phyloP scores from a whole-genome alignment of 2,113 vertebrate genomes.

The Gallinago paraguaiae region DNA sequence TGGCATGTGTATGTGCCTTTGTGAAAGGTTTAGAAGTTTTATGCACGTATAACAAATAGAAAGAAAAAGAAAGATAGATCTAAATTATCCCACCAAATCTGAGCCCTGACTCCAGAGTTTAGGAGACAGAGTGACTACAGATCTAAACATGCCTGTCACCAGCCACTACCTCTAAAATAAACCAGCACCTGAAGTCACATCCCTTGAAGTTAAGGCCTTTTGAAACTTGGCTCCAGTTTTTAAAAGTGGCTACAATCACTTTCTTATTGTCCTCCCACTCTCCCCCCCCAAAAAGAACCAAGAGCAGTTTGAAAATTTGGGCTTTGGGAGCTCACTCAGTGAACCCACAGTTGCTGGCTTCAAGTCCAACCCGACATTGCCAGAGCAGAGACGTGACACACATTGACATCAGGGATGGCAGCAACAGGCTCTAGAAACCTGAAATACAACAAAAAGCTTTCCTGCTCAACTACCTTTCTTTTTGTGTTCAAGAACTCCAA shows the following conservation, averaged over 20 bases:
- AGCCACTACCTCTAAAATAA: neutral
- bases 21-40: neutral
- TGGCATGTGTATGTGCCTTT: neutral
- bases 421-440: neutral
- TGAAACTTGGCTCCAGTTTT: neutral
- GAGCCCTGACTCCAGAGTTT: neutral
- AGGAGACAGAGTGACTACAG: neutral
- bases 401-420: rapidly evolving
- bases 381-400: neutral
- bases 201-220: neutral
- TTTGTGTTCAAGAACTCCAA: neutral
- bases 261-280: neutral
- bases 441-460: neutral
- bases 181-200: neutral
- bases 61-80: rapidly evolving
- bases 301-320: neutral
- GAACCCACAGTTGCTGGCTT: neutral
- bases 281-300: rapidly evolving
- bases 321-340: neutral
- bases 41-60: rapidly evolving
- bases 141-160: neutral
- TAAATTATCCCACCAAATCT: neutral
- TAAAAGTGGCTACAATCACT: neutral
- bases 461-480: neutral
- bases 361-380: rapidly evolving